Conservation (phyloP, 2,113 vertebrate species). For the Gambusia affinis region DNA sequence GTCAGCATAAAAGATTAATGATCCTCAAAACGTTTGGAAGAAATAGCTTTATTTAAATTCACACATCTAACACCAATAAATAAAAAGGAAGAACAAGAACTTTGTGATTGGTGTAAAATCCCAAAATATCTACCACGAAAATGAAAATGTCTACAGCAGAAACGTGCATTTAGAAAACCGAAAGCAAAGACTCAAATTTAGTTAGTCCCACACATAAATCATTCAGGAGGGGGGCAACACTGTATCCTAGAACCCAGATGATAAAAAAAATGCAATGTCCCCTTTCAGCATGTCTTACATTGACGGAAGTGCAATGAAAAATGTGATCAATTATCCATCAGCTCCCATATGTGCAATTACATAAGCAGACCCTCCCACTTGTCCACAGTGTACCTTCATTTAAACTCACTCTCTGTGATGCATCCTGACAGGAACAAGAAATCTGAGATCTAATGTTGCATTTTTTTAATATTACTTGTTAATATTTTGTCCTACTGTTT, state of each 20-base stretch:
- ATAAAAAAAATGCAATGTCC: slow-evolving; percentile 19
- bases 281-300: slow-evolving; percentile 45
- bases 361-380: slow-evolving; percentile 20
- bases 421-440: not conserved
- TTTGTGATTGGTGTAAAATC: slow-evolving; percentile 19
- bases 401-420: not conserved
- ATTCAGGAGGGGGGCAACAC: slow-evolving; percentile 21
- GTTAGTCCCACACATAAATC: slow-evolving; percentile 27
- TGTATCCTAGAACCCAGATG: slow-evolving; percentile 22
- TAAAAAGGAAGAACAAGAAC: not conserved
- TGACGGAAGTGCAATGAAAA: slow-evolving; percentile 29
- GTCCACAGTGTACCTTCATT: slow-evolving; percentile 1
- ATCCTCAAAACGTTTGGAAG: not conserved
- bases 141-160: not conserved
- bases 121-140: slow-evolving; percentile 6
- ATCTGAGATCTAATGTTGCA: not conserved
- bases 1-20: not conserved
- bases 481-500: not conserved
- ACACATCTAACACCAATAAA: slow-evolving; percentile 23
- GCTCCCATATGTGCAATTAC: slow-evolving; percentile 29
- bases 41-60: slow-evolving; percentile 43
- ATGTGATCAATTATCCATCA: slow-evolving; percentile 52
- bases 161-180: slow-evolving; percentile 5
- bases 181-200: slow-evolving; percentile 18
- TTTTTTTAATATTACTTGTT: not conserved